A percentile compares a stretch with the other conserved stretches of the same genome.
Conservation (phyloP, 2,888 invertebrate genomes). For the Brachyptera putata region DNA sequence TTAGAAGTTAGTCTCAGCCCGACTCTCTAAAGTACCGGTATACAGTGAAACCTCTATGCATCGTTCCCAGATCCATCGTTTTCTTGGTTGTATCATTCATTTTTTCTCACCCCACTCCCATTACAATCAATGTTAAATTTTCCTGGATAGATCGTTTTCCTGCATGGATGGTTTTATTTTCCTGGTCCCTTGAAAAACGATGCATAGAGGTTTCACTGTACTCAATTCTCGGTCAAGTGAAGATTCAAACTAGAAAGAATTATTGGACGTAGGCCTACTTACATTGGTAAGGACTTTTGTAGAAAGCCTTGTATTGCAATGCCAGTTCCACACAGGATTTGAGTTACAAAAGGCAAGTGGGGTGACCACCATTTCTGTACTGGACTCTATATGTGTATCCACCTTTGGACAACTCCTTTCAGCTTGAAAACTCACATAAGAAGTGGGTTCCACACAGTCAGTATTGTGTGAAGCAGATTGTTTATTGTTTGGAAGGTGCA, state of each 20-base stretch:
- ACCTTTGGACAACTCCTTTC: constrained; percentile 34
- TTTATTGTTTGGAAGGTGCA: constrained; percentile 46
- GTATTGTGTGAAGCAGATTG: constrained; percentile 40
- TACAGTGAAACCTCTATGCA: too few relatives aligned
- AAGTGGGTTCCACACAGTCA: constrained; percentile 51
- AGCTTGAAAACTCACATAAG: constrained; percentile 59
- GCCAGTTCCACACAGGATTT: constrained; percentile 49
- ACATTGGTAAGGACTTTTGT: constrained; percentile 52
- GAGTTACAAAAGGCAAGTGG: background rate
- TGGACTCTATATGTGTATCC: background rate
- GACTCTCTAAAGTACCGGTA: too few relatives aligned
- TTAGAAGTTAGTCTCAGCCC: too few relatives aligned
- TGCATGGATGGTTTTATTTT: too few relatives aligned
- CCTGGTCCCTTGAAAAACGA: too few relatives aligned
- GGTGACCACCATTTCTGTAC: background rate
- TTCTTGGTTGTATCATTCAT: too few relatives aligned
- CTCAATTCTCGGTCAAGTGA: too few relatives aligned
- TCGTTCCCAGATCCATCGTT: too few relatives aligned
- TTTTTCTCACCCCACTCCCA: too few relatives aligned
- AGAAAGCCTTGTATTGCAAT: constrained; percentile 48
- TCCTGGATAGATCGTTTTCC: too few relatives aligned
- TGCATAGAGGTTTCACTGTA: too few relatives aligned
- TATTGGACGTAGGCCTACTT: constrained; percentile 38
- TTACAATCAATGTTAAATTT: too few relatives aligned
- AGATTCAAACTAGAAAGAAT: background rate